These are phyloP conservation scores for Serilophus lunatus DNA, from an alignment of 2,113 vertebrate species.

Conservation along the genomic window DNA sequence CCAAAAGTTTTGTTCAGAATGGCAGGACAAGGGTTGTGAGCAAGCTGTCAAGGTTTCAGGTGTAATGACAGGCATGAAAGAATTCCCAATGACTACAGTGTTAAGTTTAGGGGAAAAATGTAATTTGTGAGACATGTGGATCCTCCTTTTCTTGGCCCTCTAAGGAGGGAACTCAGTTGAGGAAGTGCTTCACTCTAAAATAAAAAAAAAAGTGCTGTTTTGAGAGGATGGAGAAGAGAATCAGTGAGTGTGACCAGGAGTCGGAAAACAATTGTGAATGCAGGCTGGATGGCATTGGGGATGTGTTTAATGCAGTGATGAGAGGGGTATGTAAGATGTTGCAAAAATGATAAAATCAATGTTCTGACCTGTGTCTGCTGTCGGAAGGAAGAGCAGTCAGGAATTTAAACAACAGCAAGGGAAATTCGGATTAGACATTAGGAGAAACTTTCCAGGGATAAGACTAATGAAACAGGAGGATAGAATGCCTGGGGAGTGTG, in stretches of 20 bases:
- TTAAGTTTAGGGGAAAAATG: neutral
- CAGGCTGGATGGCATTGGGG: neutral
- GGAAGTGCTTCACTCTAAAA: neutral
- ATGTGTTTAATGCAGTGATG: neutral
- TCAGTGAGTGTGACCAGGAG: neutral
- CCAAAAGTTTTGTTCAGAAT: neutral
- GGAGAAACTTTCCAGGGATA: constrained; percentile 46
- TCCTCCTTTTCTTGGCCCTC: neutral
- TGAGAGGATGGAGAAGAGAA: neutral
- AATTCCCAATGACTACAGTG: neutral
- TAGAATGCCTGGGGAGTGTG: constrained; percentile 37
- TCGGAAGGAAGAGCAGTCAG: neutral
- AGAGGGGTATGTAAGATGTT: neutral
- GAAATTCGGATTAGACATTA: constrained; percentile 50
- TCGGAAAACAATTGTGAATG: neutral
- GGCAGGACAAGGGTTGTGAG: neutral
- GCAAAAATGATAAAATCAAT: neutral
- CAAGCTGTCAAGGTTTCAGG: neutral
- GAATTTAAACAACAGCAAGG: constrained; percentile 22
- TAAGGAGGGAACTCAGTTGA: neutral
- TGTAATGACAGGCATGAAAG: neutral
- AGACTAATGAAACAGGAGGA: constrained; percentile 58
- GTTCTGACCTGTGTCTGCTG: neutral
- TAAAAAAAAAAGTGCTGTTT: too few species aligned
- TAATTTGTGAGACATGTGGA: rapidly evolving